Conservation (phyloP, 2,888 invertebrate species). For the Mythimna loreyi region DNA sequence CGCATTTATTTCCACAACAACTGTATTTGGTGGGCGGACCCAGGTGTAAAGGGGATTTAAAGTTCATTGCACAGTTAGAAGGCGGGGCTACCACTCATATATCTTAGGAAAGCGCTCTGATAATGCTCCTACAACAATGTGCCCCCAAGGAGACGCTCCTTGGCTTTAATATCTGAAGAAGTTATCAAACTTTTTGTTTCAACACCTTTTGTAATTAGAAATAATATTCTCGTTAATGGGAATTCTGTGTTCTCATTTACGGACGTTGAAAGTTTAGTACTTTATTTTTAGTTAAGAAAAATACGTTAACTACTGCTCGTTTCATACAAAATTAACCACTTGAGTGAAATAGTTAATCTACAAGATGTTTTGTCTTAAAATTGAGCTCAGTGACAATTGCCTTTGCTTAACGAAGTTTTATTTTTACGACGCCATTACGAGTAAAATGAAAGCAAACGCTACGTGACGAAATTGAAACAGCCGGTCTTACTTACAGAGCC, state of each 20-base stretch:
- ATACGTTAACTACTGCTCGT: constrained; percentile 5
- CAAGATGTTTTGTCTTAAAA: constrained; percentile 56
- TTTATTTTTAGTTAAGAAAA: constrained; percentile 16
- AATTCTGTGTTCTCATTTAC: constrained; percentile 44
- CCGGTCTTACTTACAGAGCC: constrained; percentile 57
- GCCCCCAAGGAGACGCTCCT: constrained; percentile 69
- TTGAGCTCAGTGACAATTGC: constrained; percentile 61
- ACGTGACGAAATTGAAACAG: constrained; percentile 67
- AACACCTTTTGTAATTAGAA: constrained; percentile 57
- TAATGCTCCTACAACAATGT: constrained; percentile 80
- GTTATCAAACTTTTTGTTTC: constrained; percentile 54
- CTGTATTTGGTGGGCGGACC: constrained; percentile 85
- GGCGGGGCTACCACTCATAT: constrained; percentile 83
- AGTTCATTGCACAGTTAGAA: constrained; percentile 88
- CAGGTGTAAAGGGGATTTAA: constrained; percentile 88
- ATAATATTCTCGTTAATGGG: constrained; percentile 54
- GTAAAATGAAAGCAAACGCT: constrained; percentile 66
- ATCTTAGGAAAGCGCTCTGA: constrained; percentile 82
- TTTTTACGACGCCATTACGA: constrained; percentile 64
- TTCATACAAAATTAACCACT: constrained; percentile 35
- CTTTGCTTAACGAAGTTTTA: constrained; percentile 54
- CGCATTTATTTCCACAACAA: constrained; percentile 83
- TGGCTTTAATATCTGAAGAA: constrained; percentile 74
- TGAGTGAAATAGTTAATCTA: constrained; percentile 41
- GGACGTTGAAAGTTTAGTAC: constrained; percentile 23